phyloP scores from a whole-genome alignment of 1,140 invertebrate genomes.

The Agrilus planipennis region DNA sequence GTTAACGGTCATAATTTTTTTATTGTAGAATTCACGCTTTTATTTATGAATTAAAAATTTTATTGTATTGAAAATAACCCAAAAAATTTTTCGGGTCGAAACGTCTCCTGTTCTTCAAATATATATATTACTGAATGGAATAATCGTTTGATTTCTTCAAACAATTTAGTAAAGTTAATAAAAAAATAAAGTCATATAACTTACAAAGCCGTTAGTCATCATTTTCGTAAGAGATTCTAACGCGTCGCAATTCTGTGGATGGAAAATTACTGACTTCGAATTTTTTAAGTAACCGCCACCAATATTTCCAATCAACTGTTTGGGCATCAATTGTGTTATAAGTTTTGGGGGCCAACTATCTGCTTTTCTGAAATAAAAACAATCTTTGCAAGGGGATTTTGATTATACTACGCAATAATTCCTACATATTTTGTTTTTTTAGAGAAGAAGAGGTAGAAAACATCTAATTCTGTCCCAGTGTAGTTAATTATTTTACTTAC shows the following conservation, averaged over 20 bases:
- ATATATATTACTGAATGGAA: slow-evolving; percentile 1
- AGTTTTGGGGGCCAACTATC: slow-evolving; percentile 86
- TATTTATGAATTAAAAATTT: no score
- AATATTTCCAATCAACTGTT: slow-evolving; percentile 76
- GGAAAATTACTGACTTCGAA: slow-evolving; percentile 75
- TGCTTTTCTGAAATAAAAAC: slow-evolving; percentile 55
- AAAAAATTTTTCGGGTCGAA: no score
- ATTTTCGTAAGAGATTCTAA: slow-evolving; percentile 75
- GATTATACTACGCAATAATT: no score
- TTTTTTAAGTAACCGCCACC: slow-evolving; percentile 78
- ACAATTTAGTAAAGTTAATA: not conserved
- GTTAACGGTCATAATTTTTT: no score
- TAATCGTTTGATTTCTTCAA: not conserved
- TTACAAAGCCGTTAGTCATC: slow-evolving; percentile 85
- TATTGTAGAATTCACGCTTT: no score
- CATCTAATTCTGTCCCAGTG: no score
- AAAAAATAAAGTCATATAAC: slow-evolving; percentile 29
- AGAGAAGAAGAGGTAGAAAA: no score
- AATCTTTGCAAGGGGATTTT: no score
- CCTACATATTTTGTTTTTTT: no score
- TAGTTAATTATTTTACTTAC: slow-evolving; percentile 43
- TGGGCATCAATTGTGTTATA: slow-evolving; percentile 88
- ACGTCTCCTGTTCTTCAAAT: no score
- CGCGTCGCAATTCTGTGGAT: slow-evolving; percentile 64
- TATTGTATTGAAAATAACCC: no score